Base-by-base conservation (phyloP, 2,797 vertebrate species). In the Cephalopachus bancanus region DNA sequence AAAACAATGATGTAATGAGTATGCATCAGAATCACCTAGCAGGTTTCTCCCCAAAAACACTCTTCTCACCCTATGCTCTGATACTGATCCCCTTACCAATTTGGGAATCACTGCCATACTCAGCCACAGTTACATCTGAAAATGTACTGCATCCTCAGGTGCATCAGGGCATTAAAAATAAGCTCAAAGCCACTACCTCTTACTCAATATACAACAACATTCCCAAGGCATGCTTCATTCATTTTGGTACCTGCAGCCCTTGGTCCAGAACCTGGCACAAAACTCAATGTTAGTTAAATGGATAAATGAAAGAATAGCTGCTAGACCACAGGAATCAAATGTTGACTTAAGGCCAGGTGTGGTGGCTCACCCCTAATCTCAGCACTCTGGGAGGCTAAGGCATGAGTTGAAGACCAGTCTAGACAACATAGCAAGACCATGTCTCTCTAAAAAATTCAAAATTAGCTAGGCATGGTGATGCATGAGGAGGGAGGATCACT, bases 71-170 rank as follows among this genome's bases (percentile, higher is more conserved):
- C 15, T 76, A 19, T 55, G 80, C 81, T 84, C 64, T 95, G 51
- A 53, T 28, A 81, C 69, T 60, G 89, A 94, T 69, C 44, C 59
- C n/a, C 33, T 78, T 57, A 62, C 28, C 83, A 81, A 59, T 91
- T 83, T 93, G 76, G 53, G 26, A 91, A 93, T 88, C 67, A 90
- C 71, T 83, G 59, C 71, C 26, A 30, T 24, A 33, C 19, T 84
- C 26, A 44, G 67, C 55, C 59, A 65, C 64, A 53, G 5, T 59
- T 51, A 83, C 30, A 79, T 44, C n/a, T 19, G 7, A 83, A 83
- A 91, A 26, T 71, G 28, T 53, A 67, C 0, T 59, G 72, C 44
- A 85, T 78, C n/a, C 7, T 71, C 53, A 67, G 44, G 24, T 71
- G 1, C 8, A 90, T 4, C 7, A 4, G 24, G 20, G 16, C 44